Evolutionary conservation across 2,888 invertebrate genomes (phyloP).

Genomic region (Philereme transversata): DNA sequence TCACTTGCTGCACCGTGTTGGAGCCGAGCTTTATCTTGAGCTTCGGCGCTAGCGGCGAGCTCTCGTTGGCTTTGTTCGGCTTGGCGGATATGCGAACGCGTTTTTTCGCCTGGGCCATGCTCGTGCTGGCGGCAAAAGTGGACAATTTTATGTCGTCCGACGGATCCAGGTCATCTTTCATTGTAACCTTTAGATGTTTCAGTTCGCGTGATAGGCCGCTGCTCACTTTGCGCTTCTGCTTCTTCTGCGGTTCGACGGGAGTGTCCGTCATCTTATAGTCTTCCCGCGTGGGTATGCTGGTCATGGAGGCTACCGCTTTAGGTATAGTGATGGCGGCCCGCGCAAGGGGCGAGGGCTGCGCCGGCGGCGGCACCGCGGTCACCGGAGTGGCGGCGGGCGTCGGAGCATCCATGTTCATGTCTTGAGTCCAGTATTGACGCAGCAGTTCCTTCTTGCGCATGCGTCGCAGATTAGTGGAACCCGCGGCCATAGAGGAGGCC

Average conservation of each 20-base stretch:
- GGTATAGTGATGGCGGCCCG: conserved; percentile 92
- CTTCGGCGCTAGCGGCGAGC: conserved; percentile 84
- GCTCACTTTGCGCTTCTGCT: conserved; percentile 85
- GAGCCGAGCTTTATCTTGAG: conserved; percentile 91
- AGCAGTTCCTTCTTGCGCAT: conserved; percentile 96
- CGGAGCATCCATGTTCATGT: conserved; percentile 93
- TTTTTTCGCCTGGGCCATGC: conserved; percentile 55
- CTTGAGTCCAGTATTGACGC: conserved; percentile 91
- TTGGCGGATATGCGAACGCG: conserved; percentile 62
- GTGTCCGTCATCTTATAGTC: conserved; percentile 89
- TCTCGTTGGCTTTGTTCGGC: conserved; percentile 49
- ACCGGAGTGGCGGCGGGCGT: conserved; percentile 73
- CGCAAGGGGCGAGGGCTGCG: conserved; percentile 84
- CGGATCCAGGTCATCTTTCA: conserved; percentile 82
- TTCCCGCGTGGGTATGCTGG: conserved; percentile 92
- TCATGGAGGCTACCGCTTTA: conserved; percentile 95
- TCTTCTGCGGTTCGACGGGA: conserved; percentile 86
- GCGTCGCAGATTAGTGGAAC: conserved; percentile 90
- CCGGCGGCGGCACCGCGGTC: conserved; percentile 82
- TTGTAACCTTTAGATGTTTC: conserved; percentile 85
- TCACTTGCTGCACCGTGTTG: conserved; percentile 81
- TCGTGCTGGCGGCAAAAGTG: conserved; percentile 44
- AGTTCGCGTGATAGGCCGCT: conserved; percentile 85
- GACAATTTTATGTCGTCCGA: conserved; percentile 66
- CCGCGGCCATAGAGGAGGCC: conserved; percentile 80